Evolutionary conservation across 2,888 invertebrate species (phyloP).

Genomic region (Mylabris sibirica): DNA sequence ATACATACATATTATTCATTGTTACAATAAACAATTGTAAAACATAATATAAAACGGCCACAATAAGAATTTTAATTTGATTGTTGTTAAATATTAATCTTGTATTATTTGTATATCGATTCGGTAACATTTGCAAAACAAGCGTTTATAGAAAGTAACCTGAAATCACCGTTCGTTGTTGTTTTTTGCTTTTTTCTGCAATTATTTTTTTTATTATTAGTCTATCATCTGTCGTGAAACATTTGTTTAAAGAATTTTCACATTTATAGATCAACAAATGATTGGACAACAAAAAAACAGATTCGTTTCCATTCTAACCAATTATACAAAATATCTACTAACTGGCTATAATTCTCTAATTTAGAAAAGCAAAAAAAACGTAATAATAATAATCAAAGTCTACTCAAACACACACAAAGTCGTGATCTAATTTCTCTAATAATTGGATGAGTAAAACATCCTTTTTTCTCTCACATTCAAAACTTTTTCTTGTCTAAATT

Average conservation of each 20-base stretch:
- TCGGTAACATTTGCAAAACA: constrained; percentile 1
- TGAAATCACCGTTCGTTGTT: constrained; percentile 6
- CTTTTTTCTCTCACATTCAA: neutral
- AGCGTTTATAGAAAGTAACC: constrained; percentile 11
- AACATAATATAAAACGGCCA: constrained; percentile 10
- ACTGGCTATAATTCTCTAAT: neutral
- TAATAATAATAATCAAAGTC: neutral
- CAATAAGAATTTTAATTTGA: constrained; percentile 9
- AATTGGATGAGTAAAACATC: neutral
- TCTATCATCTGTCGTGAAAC: constrained; percentile 9
- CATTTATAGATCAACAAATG: neutral
- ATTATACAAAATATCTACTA: neutral
- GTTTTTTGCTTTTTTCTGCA: neutral
- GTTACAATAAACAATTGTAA: constrained; percentile 22
- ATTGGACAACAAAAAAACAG: neutral
- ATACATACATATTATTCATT: constrained; percentile 17
- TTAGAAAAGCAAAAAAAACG: neutral
- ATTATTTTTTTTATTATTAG: neutral
- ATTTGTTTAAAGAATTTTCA: neutral
- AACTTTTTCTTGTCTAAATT: neutral
- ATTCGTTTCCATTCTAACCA: neutral
- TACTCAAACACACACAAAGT: neutral
- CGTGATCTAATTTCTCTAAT: constrained; percentile 7
- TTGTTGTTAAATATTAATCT: neutral
- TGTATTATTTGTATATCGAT: neutral